Conservation (phyloP, 2,113 vertebrate species). For the Columbina picui region DNA sequence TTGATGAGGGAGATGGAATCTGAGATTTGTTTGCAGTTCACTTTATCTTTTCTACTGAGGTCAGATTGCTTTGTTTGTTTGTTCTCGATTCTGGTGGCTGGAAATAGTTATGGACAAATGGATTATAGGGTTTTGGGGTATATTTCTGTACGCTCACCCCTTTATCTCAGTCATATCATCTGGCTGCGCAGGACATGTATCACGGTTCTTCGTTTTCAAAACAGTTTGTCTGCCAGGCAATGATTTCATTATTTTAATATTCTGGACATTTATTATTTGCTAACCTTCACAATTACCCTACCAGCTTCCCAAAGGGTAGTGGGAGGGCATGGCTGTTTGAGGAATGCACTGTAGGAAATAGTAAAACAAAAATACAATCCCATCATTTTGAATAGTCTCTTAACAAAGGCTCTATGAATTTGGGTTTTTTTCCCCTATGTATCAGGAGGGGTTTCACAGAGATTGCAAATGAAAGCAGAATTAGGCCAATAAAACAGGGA, state of each 20-base stretch:
- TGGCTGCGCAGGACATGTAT: neutral
- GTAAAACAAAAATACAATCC: neutral
- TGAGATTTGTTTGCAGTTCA: conserved; percentile 44
- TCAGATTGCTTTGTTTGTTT: conserved; percentile 50
- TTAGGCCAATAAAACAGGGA: neutral
- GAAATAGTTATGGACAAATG: conserved; percentile 29
- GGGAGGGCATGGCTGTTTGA: neutral
- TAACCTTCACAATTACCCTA: neutral
- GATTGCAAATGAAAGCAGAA: neutral
- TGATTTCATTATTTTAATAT: neutral
- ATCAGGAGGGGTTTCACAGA: neutral
- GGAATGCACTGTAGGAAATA: neutral
- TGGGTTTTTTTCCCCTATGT: accelerated
- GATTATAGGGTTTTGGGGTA: neutral
- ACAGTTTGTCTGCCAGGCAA: neutral
- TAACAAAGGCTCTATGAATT: neutral
- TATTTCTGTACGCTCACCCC: neutral
- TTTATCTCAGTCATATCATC: neutral
- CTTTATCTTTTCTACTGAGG: conserved; percentile 21
- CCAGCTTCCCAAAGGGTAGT: neutral
- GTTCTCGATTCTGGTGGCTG: neutral
- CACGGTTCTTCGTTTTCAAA: neutral
- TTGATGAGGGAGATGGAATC: conserved; percentile 17
- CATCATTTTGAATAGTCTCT: neutral
- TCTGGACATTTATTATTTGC: neutral